phyloP scores from a whole-genome alignment of 2,888 invertebrate genomes.

The Myopa testacea region DNA sequence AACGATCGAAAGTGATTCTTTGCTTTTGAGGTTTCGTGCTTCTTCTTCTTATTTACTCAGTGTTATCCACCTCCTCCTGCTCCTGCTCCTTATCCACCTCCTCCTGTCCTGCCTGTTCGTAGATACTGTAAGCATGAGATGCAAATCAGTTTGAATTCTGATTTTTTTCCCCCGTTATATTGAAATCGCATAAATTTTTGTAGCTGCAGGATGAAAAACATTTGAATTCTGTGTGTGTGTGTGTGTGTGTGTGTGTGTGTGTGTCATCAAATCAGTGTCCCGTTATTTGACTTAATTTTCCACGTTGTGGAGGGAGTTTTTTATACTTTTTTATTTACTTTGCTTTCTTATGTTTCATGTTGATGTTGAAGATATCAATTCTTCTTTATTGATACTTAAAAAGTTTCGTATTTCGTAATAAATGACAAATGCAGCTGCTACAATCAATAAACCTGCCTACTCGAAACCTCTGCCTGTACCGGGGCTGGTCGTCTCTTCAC shows the following conservation, averaged over 20 bases:
- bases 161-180: conserved; percentile 23
- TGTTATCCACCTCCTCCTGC: background rate
- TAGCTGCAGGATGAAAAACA: background rate
- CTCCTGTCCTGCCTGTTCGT: background rate
- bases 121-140: background rate
- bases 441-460: too few species aligned
- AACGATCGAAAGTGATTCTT: too few species aligned
- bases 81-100: background rate
- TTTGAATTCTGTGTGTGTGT: background rate
- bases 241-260: background rate
- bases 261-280: too few species aligned
- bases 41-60: too few species aligned
- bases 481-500: too few species aligned
- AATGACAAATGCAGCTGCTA: too few species aligned
- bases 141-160: conserved; percentile 27
- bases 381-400: background rate
- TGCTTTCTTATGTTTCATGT: background rate
- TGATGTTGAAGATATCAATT: background rate
- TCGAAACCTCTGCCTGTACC: too few species aligned
- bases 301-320: too few species aligned
- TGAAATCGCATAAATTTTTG: conserved; percentile 28
- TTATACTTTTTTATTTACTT: background rate
- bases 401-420: background rate
- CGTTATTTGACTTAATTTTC: too few species aligned
- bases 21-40: too few species aligned